These are phyloP conservation scores for Meleagris gallopavo DNA, from an alignment of 2,113 vertebrate genomes.

Conservation along the genomic window DNA sequence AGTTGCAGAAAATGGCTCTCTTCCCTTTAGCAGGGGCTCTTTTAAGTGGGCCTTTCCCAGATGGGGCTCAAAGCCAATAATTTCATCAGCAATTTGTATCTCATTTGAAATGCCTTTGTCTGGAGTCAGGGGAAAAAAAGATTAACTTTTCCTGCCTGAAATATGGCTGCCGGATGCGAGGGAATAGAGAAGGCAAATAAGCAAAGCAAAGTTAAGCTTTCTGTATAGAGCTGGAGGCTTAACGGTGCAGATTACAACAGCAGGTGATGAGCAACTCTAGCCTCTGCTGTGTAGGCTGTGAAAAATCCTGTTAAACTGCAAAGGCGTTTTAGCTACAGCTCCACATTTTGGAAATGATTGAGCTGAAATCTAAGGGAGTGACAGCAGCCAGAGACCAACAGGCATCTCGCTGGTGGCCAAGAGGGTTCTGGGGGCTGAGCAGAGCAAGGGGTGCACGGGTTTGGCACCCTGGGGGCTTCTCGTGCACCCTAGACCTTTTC, in stretches of 20 bases:
- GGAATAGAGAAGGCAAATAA: constrained; percentile 40
- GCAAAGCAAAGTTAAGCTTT: constrained; percentile 67
- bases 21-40: neutral
- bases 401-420: constrained; percentile 9
- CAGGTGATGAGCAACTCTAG: constrained; percentile 64
- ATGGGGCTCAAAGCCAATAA: neutral
- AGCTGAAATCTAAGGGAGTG: constrained; percentile 47
- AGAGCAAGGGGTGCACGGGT: neutral
- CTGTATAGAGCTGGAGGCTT: constrained; percentile 51
- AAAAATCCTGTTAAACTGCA: constrained; percentile 65
- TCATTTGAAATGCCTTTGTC: constrained; percentile 23
- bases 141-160: constrained; percentile 56
- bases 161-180: constrained; percentile 1
- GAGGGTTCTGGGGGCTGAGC: neutral
- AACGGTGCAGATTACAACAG: constrained; percentile 70
- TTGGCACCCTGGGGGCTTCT: accelerated
- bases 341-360: constrained; percentile 22
- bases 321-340: constrained; percentile 56
- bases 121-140: neutral
- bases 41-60: neutral
- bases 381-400: constrained; percentile 4
- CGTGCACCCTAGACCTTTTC: accelerated
- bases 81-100: neutral
- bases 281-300: constrained; percentile 45
- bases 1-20: neutral